Evolutionary conservation across 2,888 invertebrate species (phyloP).

Genomic region (Luffia ferchaultella): DNA sequence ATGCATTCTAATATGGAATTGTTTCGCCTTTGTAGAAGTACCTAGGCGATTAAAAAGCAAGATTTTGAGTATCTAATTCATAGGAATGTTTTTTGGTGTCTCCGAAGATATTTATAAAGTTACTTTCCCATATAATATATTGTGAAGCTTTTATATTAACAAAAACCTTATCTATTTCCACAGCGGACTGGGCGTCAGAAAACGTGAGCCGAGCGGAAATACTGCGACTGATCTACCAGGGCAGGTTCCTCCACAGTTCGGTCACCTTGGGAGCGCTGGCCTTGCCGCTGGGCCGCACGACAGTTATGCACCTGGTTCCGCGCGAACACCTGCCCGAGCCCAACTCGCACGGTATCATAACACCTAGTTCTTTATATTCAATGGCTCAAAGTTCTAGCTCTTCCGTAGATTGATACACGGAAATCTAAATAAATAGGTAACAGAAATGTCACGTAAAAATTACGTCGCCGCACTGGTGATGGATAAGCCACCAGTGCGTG

Average conservation of each 20-base stretch:
- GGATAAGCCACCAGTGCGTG: too few species aligned
- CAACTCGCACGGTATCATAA: slow-evolving; percentile 86
- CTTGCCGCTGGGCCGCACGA: slow-evolving; percentile 96
- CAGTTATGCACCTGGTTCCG: slow-evolving; percentile 99
- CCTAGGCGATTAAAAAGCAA: too few species aligned
- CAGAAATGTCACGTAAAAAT: too few species aligned
- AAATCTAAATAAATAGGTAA: too few species aligned
- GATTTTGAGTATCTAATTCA: too few species aligned
- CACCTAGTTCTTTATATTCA: background rate
- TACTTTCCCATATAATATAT: background rate
- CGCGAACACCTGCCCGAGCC: slow-evolving; percentile 99
- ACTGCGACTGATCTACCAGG: slow-evolving; percentile 98
- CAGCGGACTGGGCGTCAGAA: slow-evolving; percentile 96
- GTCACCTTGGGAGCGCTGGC: slow-evolving; percentile 98
- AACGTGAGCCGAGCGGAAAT: slow-evolving; percentile 96
- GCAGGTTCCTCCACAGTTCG: slow-evolving; percentile 98
- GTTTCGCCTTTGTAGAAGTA: too few species aligned
- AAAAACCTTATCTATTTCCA: slow-evolving; percentile 16
- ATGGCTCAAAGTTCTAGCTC: too few species aligned
- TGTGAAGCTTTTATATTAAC: background rate
- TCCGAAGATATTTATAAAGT: too few species aligned
- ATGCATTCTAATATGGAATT: too few species aligned
- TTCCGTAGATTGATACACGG: too few species aligned
- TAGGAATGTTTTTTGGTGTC: too few species aligned
- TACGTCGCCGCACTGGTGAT: too few species aligned